These are phyloP conservation scores for Caenorhabditis sp. DNA, from an alignment of 2,888 invertebrate genomes.

Conservation along the genomic window DNA sequence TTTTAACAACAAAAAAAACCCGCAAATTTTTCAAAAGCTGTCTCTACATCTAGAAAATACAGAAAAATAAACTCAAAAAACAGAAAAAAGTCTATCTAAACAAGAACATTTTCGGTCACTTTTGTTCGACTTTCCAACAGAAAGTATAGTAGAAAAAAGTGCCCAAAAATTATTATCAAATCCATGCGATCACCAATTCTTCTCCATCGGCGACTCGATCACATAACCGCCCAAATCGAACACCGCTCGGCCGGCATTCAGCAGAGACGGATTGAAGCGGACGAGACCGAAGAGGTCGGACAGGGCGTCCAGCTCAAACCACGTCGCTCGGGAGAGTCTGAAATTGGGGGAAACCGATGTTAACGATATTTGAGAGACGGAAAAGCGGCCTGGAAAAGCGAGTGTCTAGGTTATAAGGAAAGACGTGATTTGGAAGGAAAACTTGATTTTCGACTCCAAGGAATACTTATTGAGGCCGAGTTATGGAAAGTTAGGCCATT, in stretches of 20 bases:
- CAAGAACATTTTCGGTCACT: conserved; percentile 6
- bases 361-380: too few species aligned
- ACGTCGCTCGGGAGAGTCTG: conserved; percentile 69
- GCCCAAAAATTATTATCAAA: background rate
- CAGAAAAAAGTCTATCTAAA: conserved; percentile 27
- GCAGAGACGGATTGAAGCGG: conserved; percentile 77
- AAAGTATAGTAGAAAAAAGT: too few species aligned
- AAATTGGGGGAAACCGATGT: too few species aligned
- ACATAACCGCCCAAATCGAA: conserved; percentile 80
- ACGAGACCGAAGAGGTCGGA: conserved; percentile 74
- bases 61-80: conserved; percentile 18
- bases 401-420: too few species aligned
- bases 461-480: too few species aligned
- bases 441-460: too few species aligned
- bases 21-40: conserved; percentile 2
- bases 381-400: too few species aligned
- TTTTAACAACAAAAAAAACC: background rate
- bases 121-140: too few species aligned
- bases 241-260: conserved; percentile 77
- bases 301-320: conserved; percentile 74
- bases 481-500: too few species aligned
- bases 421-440: too few species aligned
- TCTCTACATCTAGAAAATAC: background rate
- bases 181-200: conserved; percentile 77
- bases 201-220: conserved; percentile 80